phyloP scores from a whole-genome alignment of 1,140 invertebrate species.

The Cataglyphis hispanica region DNA sequence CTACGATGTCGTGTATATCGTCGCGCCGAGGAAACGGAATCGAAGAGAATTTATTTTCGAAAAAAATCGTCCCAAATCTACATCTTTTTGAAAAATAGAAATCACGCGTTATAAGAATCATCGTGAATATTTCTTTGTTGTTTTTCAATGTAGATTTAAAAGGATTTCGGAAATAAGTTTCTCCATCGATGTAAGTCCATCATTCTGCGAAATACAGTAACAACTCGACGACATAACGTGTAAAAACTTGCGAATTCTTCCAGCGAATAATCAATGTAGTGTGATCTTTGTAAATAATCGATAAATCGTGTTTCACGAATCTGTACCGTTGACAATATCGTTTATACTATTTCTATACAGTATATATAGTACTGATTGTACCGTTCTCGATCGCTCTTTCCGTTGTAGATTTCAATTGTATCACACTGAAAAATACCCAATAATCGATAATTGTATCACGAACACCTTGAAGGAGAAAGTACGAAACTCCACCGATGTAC shows the following conservation, averaged over 20 bases:
- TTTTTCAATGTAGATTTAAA: not conserved
- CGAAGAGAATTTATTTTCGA: not conserved
- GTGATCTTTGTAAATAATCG: conserved; percentile 51
- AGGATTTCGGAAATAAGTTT: not conserved
- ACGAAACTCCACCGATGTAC: conserved; percentile 69
- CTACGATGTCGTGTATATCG: not conserved
- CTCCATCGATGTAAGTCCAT: not conserved
- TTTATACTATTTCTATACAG: conserved; percentile 49
- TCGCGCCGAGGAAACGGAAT: not conserved
- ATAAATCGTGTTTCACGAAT: conserved; percentile 39
- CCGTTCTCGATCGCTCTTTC: conserved; percentile 32
- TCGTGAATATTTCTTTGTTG: not conserved
- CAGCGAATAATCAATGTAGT: conserved; percentile 41
- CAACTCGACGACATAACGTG: conserved; percentile 4
- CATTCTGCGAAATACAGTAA: not conserved
- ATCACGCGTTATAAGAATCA: not conserved
- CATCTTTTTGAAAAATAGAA: not conserved
- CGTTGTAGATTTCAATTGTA: conserved; percentile 54
- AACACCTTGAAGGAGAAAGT: conserved; percentile 61
- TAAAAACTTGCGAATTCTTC: conserved; percentile 36
- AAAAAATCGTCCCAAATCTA: not conserved
- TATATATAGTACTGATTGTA: conserved; percentile 19
- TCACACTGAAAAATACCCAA: conserved; percentile 43
- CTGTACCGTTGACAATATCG: conserved; percentile 45
- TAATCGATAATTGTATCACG: conserved; percentile 63